Percentiles rank a stretch among this genome's conserved stretches.
Evolutionary conservation across 2,797 vertebrate genomes (phyloP).

Genomic region (Cyclura pinguis): DNA sequence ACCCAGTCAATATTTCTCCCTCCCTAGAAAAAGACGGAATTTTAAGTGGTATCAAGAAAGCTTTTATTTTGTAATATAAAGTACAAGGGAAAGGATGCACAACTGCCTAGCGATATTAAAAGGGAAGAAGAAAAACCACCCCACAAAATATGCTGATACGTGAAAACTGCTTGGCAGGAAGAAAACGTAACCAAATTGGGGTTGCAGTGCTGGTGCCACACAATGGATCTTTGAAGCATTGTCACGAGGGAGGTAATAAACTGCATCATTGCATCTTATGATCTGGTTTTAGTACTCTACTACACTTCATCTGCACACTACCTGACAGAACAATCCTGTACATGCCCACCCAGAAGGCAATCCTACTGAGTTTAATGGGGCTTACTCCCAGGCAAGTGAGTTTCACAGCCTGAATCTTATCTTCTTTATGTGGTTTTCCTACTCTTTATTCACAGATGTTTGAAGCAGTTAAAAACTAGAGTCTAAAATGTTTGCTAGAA

Average conservation of each 20-base stretch:
- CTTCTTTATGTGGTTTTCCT: background rate
- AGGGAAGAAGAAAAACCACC: background rate
- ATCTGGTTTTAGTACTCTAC: background rate
- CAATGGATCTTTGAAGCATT: conserved; percentile 4
- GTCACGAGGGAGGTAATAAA: background rate
- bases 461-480: background rate
- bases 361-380: background rate
- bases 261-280: conserved; percentile 15
- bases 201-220: background rate
- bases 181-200: background rate
- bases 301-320: background rate
- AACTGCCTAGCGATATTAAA: conserved; percentile 35
- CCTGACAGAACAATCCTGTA: background rate
- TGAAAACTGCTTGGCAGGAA: background rate
- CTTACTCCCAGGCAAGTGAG: background rate
- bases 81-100: conserved; percentile 40
- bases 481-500: background rate
- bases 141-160: fast-evolving
- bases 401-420: background rate
- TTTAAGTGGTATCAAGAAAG: background rate
- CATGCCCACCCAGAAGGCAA: background rate
- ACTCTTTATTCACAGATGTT: background rate
- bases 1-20: fast-evolving
- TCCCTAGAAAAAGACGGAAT: background rate
- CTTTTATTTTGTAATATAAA: conserved; percentile 13